These are phyloP conservation scores for Elephantulus edwardii DNA, from an alignment of 2,113 vertebrate genomes.

Conservation along the genomic window DNA sequence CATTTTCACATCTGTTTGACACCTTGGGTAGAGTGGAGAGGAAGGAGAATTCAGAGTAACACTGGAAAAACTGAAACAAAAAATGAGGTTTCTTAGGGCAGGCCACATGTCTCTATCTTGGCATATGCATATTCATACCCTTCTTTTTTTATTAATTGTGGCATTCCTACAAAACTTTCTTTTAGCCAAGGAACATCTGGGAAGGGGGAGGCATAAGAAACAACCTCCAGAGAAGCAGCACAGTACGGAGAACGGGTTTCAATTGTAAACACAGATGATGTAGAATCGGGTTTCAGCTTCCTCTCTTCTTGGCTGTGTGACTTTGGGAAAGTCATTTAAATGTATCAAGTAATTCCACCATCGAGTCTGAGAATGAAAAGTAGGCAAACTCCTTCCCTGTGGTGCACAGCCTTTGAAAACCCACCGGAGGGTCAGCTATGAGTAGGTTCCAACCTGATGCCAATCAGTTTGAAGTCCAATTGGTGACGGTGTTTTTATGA, in stretches of 20 bases:
- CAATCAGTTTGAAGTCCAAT: no score
- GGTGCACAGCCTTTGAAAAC: no score
- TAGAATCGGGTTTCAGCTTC: not conserved
- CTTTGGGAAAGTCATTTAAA: not conserved
- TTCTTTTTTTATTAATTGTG: conserved; percentile 35
- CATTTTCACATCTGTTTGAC: conserved; percentile 72
- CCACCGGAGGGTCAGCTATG: no score
- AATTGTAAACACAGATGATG: not conserved
- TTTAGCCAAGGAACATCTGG: not conserved
- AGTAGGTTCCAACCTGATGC: no score
- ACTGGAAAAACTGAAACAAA: conserved; percentile 43
- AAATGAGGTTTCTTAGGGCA: conserved; percentile 36
- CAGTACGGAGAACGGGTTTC: not conserved
- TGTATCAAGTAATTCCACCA: no score
- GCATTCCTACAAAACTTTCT: conserved; percentile 19
- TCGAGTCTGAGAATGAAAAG: no score
- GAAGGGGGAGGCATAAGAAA: not conserved
- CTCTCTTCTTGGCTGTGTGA: not conserved
- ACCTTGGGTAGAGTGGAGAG: conserved; percentile 58
- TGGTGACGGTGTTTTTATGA: not conserved
- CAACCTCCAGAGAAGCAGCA: not conserved
- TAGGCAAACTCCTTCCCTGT: no score
- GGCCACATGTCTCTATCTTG: conserved; percentile 29
- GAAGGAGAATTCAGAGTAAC: conserved; percentile 39
- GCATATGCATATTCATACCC: not conserved